Evolutionary conservation across 2,797 vertebrate genomes (phyloP).

Genomic region (Columba guinea): DNA sequence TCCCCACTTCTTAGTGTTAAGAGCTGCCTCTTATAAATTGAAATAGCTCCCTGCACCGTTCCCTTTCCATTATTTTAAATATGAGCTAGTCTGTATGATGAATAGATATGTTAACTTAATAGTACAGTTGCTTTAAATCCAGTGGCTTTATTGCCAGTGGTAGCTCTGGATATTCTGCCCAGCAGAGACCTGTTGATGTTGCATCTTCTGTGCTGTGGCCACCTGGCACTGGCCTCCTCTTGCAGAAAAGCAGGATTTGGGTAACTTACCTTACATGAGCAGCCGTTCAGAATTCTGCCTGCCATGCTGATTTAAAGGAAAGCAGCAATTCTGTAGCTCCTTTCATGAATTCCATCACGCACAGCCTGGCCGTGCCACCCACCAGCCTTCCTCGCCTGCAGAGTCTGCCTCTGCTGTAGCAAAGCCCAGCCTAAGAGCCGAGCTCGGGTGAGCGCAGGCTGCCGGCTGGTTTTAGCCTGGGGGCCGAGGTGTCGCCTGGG

Average conservation of each 20-base stretch:
- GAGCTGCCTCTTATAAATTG: not conserved
- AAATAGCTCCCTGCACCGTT: not conserved
- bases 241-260: not conserved
- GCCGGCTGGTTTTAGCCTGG: not conserved
- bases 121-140: not conserved
- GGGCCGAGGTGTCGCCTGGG: not conserved
- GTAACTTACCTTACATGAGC: not conserved
- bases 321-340: not conserved
- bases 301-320: not conserved
- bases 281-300: not conserved
- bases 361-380: not conserved
- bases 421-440: not conserved
- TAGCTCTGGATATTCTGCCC: not conserved
- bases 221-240: not conserved
- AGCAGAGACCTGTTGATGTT: not conserved
- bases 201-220: not conserved
- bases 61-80: not conserved
- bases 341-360: not conserved
- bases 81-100: not conserved
- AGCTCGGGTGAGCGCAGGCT: not conserved
- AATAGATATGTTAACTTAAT: not conserved
- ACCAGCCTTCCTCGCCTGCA: not conserved
- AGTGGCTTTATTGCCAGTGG: not conserved
- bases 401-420: fast-evolving
- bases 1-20: not conserved